These are phyloP conservation scores for Clusia tigrina DNA, from an alignment of 2,888 invertebrate genomes.

Conservation along the genomic window DNA sequence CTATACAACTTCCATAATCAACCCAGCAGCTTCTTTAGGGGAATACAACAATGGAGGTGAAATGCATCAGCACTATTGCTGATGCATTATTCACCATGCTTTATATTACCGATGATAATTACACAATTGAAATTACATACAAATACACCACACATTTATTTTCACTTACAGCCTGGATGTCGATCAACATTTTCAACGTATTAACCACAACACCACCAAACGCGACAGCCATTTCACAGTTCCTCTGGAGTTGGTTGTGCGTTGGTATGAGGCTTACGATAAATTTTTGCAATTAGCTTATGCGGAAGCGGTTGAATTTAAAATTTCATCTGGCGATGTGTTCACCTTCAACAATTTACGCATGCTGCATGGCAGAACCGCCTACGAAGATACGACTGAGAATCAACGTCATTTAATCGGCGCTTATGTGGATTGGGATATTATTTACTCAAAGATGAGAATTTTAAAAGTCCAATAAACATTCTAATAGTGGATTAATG, in stretches of 20 bases:
- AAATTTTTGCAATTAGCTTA: conserved; percentile 71
- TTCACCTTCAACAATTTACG: conserved; percentile 78
- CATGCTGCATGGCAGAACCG: conserved; percentile 74
- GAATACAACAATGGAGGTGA: too few species aligned
- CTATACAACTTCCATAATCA: too few species aligned
- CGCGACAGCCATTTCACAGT: conserved; percentile 73
- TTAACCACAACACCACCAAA: conserved; percentile 77
- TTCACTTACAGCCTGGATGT: conserved; percentile 48
- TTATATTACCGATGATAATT: too few species aligned
- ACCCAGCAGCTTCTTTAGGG: too few species aligned
- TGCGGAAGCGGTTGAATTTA: conserved; percentile 70
- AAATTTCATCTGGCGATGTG: conserved; percentile 72
- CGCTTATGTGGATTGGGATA: conserved; percentile 81
- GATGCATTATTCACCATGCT: too few species aligned
- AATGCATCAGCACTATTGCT: too few species aligned
- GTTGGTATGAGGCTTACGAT: conserved; percentile 75
- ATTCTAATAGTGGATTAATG: too few species aligned
- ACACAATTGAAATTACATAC: too few species aligned
- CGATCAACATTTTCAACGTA: conserved; percentile 68
- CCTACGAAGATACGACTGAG: conserved; percentile 68
- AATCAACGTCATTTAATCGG: conserved; percentile 73
- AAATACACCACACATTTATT: not conserved
- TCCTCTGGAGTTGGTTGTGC: conserved; percentile 68
- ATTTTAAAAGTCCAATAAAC: conserved; percentile 28
- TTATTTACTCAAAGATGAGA: conserved; percentile 70